Evolutionary conservation across 2,797 vertebrate genomes (phyloP), one percentile per base, ranked within the genome.

Genomic region (Jordanella pulchra): DNA sequence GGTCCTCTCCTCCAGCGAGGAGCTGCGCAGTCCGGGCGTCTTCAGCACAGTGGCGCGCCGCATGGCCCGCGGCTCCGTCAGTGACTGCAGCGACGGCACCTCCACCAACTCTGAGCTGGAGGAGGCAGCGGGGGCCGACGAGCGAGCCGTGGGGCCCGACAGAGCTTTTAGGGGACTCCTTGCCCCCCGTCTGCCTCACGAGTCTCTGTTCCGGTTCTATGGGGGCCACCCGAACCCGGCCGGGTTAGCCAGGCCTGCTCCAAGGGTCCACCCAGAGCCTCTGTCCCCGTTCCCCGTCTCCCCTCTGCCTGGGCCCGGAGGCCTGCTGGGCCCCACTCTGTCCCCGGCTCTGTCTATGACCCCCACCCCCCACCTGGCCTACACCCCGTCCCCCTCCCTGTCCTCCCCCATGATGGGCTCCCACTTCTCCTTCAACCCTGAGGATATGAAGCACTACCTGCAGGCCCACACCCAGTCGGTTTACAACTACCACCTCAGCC

Each of bases 381-480:
- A 96, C 91, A 97, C 96, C 1, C 96, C 97, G 0, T 97, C 96
- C 0, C 96, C 97, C 67, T 96, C 96, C 35, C 76, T 97, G 55
- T 95, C 95, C 30, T 96, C 95, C 4, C 97, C 97, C 30, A 96
- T 97, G 96, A 83, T 96, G 81, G 94, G 95, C 80, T 96, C 95
- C 71, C 96, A 96, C 83, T 97, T 98, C 91, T 98, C 97, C 86
- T 98, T 98, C 90, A 97, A 95, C 91, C 93, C 96, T 0, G 97
- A 98, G 91, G 97, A 98, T 93, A 97, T 98, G 97, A 97, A 97
- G 88, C 96, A 96, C 87, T 98, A 96, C 93, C 94, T 98, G 80
- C 96, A 98, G 93, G 96, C 96, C 58, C 97, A 97, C 88, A 95
- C 94, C 65, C 96, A 97, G 93, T 97, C 96, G 4, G 96, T 98